phyloP scores from a whole-genome alignment of 2,797 vertebrate genomes.

The Micromesistius poutassou region DNA sequence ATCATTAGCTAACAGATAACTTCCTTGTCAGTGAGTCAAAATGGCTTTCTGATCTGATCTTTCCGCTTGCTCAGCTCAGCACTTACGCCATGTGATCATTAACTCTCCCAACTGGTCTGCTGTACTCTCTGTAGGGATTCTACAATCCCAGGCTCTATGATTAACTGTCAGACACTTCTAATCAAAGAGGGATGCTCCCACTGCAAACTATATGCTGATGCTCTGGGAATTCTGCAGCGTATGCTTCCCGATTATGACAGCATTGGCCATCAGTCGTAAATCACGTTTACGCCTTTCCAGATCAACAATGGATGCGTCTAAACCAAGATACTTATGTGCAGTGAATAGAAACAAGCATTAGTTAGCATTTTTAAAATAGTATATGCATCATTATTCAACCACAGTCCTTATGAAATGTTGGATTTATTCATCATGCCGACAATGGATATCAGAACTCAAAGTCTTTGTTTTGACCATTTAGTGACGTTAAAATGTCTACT shows the following conservation, averaged over 20 bases:
- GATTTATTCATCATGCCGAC: constrained; percentile 8
- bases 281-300: constrained; percentile 24
- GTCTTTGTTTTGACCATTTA: background rate
- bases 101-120: background rate
- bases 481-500: background rate
- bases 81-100: background rate
- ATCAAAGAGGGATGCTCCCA: constrained; percentile 45
- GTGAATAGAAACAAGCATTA: background rate
- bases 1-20: background rate
- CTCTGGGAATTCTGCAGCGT: constrained; percentile 44
- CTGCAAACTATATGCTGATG: constrained; percentile 39
- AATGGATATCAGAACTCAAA: background rate
- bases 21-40: background rate
- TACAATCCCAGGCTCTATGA: constrained; percentile 38
- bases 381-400: background rate
- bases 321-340: background rate
- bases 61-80: background rate
- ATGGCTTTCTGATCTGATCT: too few species aligned
- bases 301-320: background rate
- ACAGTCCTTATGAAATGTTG: background rate
- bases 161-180: constrained; percentile 43
- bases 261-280: constrained; percentile 27
- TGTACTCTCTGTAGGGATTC: background rate
- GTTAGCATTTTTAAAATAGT: background rate
- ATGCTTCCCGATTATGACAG: constrained; percentile 21